Percentiles rank a stretch among this genome's conserved stretches.
Evolutionary conservation across 2,113 vertebrate species (phyloP).

Genomic region (Leptodactylus fuscus): DNA sequence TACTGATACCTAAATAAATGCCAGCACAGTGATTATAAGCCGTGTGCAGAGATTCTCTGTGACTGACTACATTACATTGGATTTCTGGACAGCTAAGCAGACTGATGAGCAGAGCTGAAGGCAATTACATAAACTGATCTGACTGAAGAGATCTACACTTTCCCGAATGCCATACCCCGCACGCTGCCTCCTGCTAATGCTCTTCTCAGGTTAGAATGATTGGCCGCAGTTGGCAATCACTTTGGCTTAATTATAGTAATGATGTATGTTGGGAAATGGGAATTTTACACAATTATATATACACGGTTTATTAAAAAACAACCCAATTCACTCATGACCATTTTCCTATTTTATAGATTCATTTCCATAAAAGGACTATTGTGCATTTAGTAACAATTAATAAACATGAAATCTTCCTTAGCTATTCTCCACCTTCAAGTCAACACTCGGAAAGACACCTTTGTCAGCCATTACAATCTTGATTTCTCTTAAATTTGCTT

Average conservation of each 20-base stretch:
- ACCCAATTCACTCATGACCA: not conserved
- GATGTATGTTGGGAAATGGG: not conserved
- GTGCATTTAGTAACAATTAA: not conserved
- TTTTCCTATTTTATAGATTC: not conserved
- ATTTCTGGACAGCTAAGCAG: constrained; percentile 55
- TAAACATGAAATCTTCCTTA: not conserved
- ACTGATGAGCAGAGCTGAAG: constrained; percentile 51
- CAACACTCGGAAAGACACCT: not conserved
- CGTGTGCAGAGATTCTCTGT: constrained; percentile 40
- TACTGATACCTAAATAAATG: constrained; percentile 54
- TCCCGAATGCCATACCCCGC: constrained; percentile 36
- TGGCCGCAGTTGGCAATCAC: not conserved
- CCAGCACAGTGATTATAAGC: constrained; percentile 42
- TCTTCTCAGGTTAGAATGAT: not conserved
- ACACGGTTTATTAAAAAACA: not conserved
- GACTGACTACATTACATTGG: constrained; percentile 55
- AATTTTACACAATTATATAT: not conserved
- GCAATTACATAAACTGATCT: constrained; percentile 55
- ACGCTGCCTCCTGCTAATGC: constrained; percentile 12
- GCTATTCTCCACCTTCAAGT: not conserved
- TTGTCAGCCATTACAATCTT: not conserved
- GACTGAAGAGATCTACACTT: constrained; percentile 43
- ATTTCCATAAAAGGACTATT: not conserved
- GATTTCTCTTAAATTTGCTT: not conserved
- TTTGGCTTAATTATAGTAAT: constrained; percentile 35